Base-by-base conservation (phyloP, 2,888 invertebrate species). In the Busseola fusca region DNA sequence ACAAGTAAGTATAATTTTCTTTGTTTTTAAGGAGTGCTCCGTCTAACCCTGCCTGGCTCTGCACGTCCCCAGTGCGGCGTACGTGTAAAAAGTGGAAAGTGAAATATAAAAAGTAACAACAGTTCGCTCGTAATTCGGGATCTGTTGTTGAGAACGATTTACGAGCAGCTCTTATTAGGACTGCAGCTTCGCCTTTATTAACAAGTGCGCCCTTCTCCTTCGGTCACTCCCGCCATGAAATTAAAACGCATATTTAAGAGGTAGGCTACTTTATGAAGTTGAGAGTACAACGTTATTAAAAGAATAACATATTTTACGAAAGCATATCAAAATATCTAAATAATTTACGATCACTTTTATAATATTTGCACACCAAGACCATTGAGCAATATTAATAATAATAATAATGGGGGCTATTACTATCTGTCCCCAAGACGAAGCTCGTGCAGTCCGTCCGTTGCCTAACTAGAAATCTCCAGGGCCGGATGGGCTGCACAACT, bases 91-190 rank as follows among this genome's bases (percentile, higher is more conserved):
- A 93, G 89, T 89, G 91, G 90, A 91, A 93, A 93, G 91, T 93
- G 91, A 93, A 94, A 94, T 92, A 92, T 93, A 93, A 94, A 94
- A 93, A 93, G 92, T 93, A 90, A 92, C 92, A 92, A 91, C 91
- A 87, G 90, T 88, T 82, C 85, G 88, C 87, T 83, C 86, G 88
- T 90, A 87, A 90, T 90, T 90, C 88, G 88, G 89, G 90, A 92
- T 93, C 91, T 87, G 92, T 87, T 91, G 91, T 91, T 90, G 89
- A 90, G 87, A 82, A 89, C 90, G 90, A 94, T 94, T 94, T 94
- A 95, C 93, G 93, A 90, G 84, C 77, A 48, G 57, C 77, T 82
- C 89, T 92, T 91, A 93, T 92, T 93, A 91, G 62, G 69, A 84
- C 75, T 72, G 72, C 89, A 86, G 86, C 77, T 78, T 78, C 83